Base-by-base conservation (phyloP, 2,888 invertebrate species). In the Dinocampus coccinellae region DNA sequence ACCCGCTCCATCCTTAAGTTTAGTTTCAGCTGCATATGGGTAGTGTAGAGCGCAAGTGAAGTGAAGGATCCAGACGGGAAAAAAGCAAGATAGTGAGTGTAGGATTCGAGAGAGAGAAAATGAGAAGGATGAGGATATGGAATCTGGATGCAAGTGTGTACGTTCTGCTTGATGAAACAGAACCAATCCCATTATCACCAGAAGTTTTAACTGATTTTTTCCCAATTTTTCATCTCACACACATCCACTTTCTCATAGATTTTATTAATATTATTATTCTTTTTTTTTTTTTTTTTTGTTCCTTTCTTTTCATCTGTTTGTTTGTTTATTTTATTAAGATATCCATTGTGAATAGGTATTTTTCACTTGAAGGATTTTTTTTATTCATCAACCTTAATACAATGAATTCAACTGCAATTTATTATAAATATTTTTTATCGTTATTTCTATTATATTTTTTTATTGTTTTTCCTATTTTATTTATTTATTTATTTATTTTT, bases 151-250 rank as follows among this genome's bases (percentile, higher is more conserved):
- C 24, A 24, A 62, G 47, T 63, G 47, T 63, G 34, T 69, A 69
- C 42, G 52, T 68, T 70, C 70, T 53, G 64, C 70, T 73, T 34
- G 70, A 71, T 70, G 67, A 53, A 34, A 73, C 64, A 61, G 70
- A 67, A 73, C 47, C 64, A 53, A 73, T 70, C 70, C 55, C 39
- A 73, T 70, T 70, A 73, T 69, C 69, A 36, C 52, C 39, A 60
- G 65, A 72, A 70, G 65, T 70, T 72, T 69, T 53, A 42, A 13
- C 36, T 65, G 55, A 60, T 60, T 69, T 72, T 67, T 20, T 20
- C 26, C 53, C 55, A 69, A 64, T 64, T 64, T 36, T 26, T 36
- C 20, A 42, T 22, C 33, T 36, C 36, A 52, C 36, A 29, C 24
- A 29, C 60, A 20, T 26, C 1, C 24, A 4, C 16, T 1, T 13